Evolutionary conservation across 2,888 invertebrate genomes (phyloP), one percentile per base, ranked within the genome.

Genomic region (Thereva nobilitata): DNA sequence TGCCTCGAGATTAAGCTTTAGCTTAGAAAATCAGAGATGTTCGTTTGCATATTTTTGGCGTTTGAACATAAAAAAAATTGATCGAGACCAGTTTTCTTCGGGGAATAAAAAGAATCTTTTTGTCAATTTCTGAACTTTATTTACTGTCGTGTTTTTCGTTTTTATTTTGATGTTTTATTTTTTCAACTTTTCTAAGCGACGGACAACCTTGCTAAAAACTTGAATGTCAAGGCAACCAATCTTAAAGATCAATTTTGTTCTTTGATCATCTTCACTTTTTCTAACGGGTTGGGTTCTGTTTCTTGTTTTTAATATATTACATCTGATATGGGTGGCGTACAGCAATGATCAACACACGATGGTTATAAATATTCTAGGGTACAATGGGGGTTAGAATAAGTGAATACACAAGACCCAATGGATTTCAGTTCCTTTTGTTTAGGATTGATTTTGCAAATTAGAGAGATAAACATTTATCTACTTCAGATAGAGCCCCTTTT

Each of bases 41-140:
- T 4, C 37, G 57, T 35, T 59, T 47, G 57, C 47, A 59, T 59
- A 59, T 59, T 59, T 59, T 59, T 59, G 57, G 57, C 57, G 47
- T n/a, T 57, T 57, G 47, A 45, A 23, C 6, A 23, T 23, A 23
- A 47, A n/a, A 47, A 47, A 59, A 47, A 9, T 10, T 47, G 37
- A 23, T 9, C n/a, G 38, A 59, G 47, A 59, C 57, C 38, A 12
- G 57, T 59, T 59, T 47, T 38, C 38, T 34, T 23, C 23, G 23
- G 23, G 23, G 23, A 2, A 47, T 45, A 37, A 47, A 47, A 47
- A 35, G n/a, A 45, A 59, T 7, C 37, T 10, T 47, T 59, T 56
- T 47, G 47, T 47, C 45, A 12, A 47, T 47, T 47, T 47, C 5
- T 23, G 23, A 23, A 23, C 23, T 23, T 23, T 23, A 23, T 23